These are phyloP conservation scores for Leucophenga montana DNA, from an alignment of 2,888 invertebrate genomes.

Conservation along the genomic window DNA sequence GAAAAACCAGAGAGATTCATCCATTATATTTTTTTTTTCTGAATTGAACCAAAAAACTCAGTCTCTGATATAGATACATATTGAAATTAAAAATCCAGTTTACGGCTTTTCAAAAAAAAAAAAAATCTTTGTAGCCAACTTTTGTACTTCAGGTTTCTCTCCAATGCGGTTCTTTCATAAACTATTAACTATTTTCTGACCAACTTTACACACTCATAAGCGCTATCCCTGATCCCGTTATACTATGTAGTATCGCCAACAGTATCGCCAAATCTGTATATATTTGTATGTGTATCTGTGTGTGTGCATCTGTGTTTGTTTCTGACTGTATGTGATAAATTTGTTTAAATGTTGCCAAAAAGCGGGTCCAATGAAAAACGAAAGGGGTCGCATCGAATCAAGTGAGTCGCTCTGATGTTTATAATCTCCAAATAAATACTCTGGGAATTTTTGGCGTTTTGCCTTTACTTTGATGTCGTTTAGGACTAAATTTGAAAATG, in stretches of 20 bases:
- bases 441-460: constrained; percentile 45
- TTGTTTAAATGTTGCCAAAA: constrained; percentile 65
- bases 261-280: constrained; percentile 29
- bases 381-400: constrained; percentile 40
- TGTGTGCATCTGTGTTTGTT: constrained; percentile 29
- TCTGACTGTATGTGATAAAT: constrained; percentile 38
- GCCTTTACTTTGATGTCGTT: constrained; percentile 30
- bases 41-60: too few species aligned
- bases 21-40: too few species aligned
- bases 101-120: too few species aligned
- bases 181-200: too few species aligned
- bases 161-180: too few species aligned
- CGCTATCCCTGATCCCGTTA: too few species aligned
- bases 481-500: constrained; percentile 29
- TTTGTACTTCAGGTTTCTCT: too few species aligned
- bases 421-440: constrained; percentile 47
- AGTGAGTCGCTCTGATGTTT: constrained; percentile 47
- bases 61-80: too few species aligned
- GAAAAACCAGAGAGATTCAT: too few species aligned
- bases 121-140: too few species aligned
- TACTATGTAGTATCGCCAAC: constrained; percentile 30
- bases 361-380: constrained; percentile 36
- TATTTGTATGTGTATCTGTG: constrained; percentile 6
- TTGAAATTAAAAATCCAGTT: too few species aligned
- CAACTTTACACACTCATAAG: too few species aligned